Base-by-base conservation (phyloP, 2,888 invertebrate genomes). In the Branchipolynoe longqiensis region DNA sequence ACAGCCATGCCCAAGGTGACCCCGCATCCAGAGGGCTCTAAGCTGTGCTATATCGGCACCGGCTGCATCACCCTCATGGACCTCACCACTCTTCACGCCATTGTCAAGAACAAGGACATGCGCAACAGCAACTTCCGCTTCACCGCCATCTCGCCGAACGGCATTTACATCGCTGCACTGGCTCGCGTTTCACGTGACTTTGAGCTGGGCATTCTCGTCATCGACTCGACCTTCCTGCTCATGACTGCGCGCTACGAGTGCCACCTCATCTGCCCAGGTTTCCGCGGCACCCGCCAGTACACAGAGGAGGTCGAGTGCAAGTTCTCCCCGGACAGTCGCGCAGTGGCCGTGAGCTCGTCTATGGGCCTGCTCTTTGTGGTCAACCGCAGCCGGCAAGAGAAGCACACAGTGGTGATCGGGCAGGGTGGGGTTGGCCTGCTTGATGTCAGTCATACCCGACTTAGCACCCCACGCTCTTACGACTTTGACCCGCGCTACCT, bases 281-380 rank as follows among this genome's bases (percentile, higher is more conserved):
- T 90, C 82, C 31, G 84, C 6, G 88, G 85, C 4, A 74, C 83
- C 25, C 84, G 83, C 22, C 36, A 59, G 0, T 89, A 88, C 73
- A 89, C 89, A 25, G 91, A 91, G 62, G 87, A 88, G 73, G 86
- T 89, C 2, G 90, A 89, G 36, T 91, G 91, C 78, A 90, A 90
- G 73, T 92, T 91, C 90, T 91, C 92, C 0, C 89, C 90, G 0
- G 90, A 92, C 83, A 90, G 91, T 82, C 78, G 85, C 14, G 86
- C 86, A 73, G 84, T 92, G 36, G 91, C 90, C 12, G 87, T 91
- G 22, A 89, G 90, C 85, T 87, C 89, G 2, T 89, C 88, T 8
- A 86, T 73, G 28, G 89, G 90, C 0, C 41, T 85, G 12, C 86
- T 90, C 36, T 89, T 91, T 78, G 83, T 90, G 41, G 88, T 91